Conservation (phyloP, 2,797 vertebrate genomes). For the Eleutherodactylus coqui region DNA sequence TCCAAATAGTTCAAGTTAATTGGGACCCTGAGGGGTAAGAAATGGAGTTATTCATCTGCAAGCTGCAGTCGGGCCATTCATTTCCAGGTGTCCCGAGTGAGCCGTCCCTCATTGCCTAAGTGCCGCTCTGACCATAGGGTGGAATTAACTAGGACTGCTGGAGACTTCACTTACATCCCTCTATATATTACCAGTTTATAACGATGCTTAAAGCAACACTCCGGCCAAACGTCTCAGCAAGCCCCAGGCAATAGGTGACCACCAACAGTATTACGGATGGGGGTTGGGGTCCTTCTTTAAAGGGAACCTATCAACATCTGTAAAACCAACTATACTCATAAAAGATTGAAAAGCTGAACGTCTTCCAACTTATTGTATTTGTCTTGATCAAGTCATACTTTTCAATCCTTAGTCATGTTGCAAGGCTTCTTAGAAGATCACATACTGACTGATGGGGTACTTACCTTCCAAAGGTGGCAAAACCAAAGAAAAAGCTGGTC, state of each 20-base stretch:
- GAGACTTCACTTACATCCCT: not conserved
- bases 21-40: conserved; percentile 51
- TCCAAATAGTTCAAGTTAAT: conserved; percentile 54
- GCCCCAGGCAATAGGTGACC: not conserved
- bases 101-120: conserved; percentile 24
- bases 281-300: no score
- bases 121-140: not conserved
- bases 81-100: conserved; percentile 28
- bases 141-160: not conserved
- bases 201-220: not conserved
- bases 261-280: not conserved
- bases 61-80: conserved; percentile 35
- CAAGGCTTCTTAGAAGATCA: no score
- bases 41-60: conserved; percentile 45
- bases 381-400: no score
- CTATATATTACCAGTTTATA: not conserved
- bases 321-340: no score
- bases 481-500: no score
- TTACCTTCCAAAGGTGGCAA: no score
- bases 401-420: no score
- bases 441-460: no score
- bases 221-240: not conserved
- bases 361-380: no score
- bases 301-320: no score
- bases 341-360: no score